These are phyloP conservation scores for Ciona savignyi DNA, from an alignment of 23 tunicate genomes.

Conservation along the genomic window DNA sequence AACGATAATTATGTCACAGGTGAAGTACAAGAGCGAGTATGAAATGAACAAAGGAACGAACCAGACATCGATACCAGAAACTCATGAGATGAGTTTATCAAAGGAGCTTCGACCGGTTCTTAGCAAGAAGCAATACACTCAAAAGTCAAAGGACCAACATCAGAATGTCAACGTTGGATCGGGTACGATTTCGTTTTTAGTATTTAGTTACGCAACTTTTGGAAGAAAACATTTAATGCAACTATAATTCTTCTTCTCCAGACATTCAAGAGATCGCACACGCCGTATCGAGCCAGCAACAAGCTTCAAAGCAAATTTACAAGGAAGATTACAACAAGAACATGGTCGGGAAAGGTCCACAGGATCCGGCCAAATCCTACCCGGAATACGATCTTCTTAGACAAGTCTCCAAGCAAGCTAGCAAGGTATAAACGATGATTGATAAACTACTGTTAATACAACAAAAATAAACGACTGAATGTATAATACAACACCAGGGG, in stretches of 20 bases:
- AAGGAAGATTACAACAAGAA: constrained; percentile 50
- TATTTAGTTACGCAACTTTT: too few species aligned
- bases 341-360: constrained; percentile 72
- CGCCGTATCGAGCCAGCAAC: constrained; percentile 52
- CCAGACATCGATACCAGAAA: constrained; percentile 34
- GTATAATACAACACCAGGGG: too few species aligned
- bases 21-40: constrained; percentile 58
- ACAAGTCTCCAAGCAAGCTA: constrained; percentile 42
- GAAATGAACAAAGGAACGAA: constrained; percentile 46
- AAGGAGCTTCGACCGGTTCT: constrained; percentile 61
- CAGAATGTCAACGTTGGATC: constrained; percentile 37
- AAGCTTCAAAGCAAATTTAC: constrained; percentile 46
- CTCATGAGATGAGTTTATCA: constrained; percentile 74
- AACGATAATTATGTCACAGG: constrained; percentile 10
- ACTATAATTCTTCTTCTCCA: constrained; percentile 7
- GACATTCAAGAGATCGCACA: constrained; percentile 69
- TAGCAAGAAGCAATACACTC: constrained; percentile 53
- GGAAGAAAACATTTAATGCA: too few species aligned
- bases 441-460: too few species aligned
- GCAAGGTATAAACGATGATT: too few species aligned
- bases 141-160: constrained; percentile 61
- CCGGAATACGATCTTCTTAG: constrained; percentile 84
- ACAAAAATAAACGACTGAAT: too few species aligned
- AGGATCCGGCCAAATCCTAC: constrained; percentile 67
- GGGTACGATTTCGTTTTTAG: too few species aligned